Percentiles rank a stretch among this genome's conserved stretches.
phyloP scores from a whole-genome alignment of 2,113 vertebrate species.

The Cyanoliseus patagonus region DNA sequence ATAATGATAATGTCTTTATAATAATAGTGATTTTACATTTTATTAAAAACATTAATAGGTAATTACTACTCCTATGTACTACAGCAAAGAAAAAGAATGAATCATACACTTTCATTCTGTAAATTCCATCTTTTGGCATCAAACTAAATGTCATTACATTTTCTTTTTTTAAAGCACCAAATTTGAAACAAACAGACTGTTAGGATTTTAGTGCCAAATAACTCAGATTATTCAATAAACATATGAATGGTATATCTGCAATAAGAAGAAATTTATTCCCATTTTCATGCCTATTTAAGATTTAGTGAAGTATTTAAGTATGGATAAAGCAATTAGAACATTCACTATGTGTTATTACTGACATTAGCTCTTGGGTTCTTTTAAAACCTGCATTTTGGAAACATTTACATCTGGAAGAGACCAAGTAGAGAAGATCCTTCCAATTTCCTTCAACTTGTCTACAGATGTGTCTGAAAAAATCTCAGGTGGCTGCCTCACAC shows the following conservation, averaged over 20 bases:
- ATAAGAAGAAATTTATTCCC: background rate
- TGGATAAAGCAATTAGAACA: background rate
- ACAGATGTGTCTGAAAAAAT: background rate
- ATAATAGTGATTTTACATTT: conserved; percentile 57
- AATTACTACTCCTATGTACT: conserved; percentile 26
- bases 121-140: background rate
- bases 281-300: background rate
- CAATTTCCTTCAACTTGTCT: background rate
- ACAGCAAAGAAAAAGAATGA: background rate
- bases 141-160: background rate
- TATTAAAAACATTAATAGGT: conserved; percentile 51
- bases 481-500: background rate
- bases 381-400: background rate
- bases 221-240: background rate
- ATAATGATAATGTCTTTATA: conserved; percentile 64
- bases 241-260: background rate
- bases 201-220: background rate
- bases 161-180: background rate
- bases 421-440: background rate
- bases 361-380: background rate
- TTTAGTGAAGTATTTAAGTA: background rate
- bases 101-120: background rate
- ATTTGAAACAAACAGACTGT: background rate
- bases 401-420: background rate
- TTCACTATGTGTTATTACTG: background rate